These are phyloP conservation scores for Romanogobio albipinnatus DNA, from an alignment of 2,113 vertebrate genomes.

Conservation along the genomic window DNA sequence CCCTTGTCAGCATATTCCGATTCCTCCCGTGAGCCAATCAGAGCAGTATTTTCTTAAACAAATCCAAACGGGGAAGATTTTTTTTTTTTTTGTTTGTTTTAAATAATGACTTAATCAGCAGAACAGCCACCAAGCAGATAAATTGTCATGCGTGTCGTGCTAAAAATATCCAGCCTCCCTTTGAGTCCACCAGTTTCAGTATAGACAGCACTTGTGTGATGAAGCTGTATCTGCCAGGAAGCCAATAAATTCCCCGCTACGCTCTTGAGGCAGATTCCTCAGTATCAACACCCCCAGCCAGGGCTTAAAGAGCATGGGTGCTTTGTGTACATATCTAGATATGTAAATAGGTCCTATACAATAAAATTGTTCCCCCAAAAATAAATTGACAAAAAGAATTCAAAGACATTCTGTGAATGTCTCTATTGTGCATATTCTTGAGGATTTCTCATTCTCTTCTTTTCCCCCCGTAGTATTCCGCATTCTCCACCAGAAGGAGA, in stretches of 20 bases:
- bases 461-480: constrained; percentile 66
- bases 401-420: constrained; percentile 88
- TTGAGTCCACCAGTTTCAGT: constrained; percentile 84
- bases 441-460: constrained; percentile 80
- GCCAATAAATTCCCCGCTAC: constrained; percentile 72
- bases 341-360: constrained; percentile 97
- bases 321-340: constrained; percentile 96
- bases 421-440: constrained; percentile 95
- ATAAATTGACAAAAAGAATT: constrained; percentile 80
- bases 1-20: constrained; percentile 65
- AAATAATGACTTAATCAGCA: constrained; percentile 96
- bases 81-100: constrained; percentile 69
- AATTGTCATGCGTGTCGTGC: constrained; percentile 99
- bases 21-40: constrained; percentile 84
- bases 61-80: constrained; percentile 87
- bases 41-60: constrained; percentile 84
- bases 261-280: constrained; percentile 85
- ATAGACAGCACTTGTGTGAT: constrained; percentile 95
- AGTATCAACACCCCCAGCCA: constrained; percentile 78
- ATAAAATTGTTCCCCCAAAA: constrained; percentile 91
- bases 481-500: constrained; percentile 74
- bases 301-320: constrained; percentile 94
- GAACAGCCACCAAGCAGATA: constrained; percentile 99
- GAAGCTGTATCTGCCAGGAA: constrained; percentile 90
- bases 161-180: constrained; percentile 95